phyloP scores from a whole-genome alignment of 64 coral and sea anemone genomes.

The Cladopsammia gracilis region DNA sequence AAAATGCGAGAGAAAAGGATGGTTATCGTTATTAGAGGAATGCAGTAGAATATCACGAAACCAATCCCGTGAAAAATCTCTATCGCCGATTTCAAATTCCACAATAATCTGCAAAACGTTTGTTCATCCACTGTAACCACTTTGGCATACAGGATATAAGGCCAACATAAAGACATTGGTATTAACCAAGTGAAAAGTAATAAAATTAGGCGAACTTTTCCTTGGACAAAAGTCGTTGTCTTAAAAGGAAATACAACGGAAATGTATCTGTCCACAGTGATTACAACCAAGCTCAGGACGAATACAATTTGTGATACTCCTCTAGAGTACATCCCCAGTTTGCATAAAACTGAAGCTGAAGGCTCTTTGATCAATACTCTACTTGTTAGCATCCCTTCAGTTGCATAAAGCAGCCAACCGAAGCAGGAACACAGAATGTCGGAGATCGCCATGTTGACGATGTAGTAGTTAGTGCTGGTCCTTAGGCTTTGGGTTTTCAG shows the following conservation, averaged over 20 bases:
- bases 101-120: too few species aligned
- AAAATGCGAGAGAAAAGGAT: not conserved
- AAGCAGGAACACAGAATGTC: not conserved
- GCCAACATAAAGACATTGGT: not conserved
- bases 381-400: not conserved
- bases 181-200: not conserved
- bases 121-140: too few species aligned
- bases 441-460: conserved; percentile 17
- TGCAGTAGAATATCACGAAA: too few species aligned
- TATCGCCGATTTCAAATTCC: too few species aligned
- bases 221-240: too few species aligned
- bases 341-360: not conserved
- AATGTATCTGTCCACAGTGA: not conserved
- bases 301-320: not conserved
- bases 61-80: too few species aligned
- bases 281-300: not conserved
- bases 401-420: not conserved
- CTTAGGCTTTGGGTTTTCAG: not conserved
- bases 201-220: not conserved
- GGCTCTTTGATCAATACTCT: not conserved
- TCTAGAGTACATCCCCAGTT: not conserved
- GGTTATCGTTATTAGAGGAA: too few species aligned
- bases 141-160: not conserved
- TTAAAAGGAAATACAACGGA: not conserved
- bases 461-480: conserved; percentile 12